Evolutionary conservation across 2,888 invertebrate species (phyloP), one percentile per base, ranked within the genome.

Genomic region (Callinectes sapidus): DNA sequence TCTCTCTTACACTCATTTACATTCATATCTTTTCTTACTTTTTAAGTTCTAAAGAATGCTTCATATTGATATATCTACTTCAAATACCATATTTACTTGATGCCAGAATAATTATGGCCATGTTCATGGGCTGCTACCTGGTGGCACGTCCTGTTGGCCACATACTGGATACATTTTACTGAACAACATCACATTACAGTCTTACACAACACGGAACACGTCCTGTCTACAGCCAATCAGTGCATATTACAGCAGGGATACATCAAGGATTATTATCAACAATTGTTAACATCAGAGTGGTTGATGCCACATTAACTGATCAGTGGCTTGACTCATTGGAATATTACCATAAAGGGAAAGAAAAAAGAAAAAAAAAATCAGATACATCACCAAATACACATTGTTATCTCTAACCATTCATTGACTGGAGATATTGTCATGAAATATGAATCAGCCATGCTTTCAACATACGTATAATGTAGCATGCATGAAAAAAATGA

Each of bases 131-230:
- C 89, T 81, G 86, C 71, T 90, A 92, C 92, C 89, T 85, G 85
- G 90, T 92, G 92, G 92, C 92, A 71, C 90, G 92, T 92, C 92
- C 92, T 92, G 92, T 92, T 87, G 90, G 92, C 92, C 92, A 92
- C 92, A 54, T 92, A 89, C 39, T 77, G 90, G 87, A 88, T 88
- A 88, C 92, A 88, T 55, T 77, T 42, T 89, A 77, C 88, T 92
- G 61, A 77, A 92, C 92, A 92, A 92, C 92, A 92, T 81, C 28
- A 88, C 92, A 92, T 92, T 88, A 92, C 90, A 90, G 42, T 86
- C 42, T 89, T 92, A 92, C 92, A 92, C 90, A 81, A 91, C 90
- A 92, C 28, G 85, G 90, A 77, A 92, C 92, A 90, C 92, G 39
- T 90, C 92, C 92, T 87, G 54, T 90, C 92, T 89, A 92, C 89